Percentiles rank a stretch among this genome's conserved stretches.
Evolutionary conservation across 2,113 vertebrate species (phyloP).

Genomic region (Cyanoramphus novaezelandiae): DNA sequence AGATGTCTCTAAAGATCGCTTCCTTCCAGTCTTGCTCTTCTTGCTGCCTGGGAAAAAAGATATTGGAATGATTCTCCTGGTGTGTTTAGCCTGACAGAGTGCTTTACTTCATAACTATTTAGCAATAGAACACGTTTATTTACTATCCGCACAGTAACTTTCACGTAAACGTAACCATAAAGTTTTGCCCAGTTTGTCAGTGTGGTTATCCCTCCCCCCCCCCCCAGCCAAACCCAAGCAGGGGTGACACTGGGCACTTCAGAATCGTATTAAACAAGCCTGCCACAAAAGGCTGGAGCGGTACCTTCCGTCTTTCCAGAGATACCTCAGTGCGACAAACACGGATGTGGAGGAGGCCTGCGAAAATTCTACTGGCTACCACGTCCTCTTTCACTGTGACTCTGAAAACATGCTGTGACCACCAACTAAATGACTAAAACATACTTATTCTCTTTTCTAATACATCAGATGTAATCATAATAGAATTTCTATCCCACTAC

Average conservation of each 20-base stretch:
- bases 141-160: neutral
- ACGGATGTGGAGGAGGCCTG: neutral
- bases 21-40: neutral
- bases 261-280: neutral
- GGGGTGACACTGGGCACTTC: rapidly evolving
- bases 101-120: neutral
- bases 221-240: neutral
- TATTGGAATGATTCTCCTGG: neutral
- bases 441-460: neutral
- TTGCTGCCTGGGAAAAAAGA: neutral
- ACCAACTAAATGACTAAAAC: neutral
- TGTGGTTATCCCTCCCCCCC: neutral
- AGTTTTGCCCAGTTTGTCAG: neutral
- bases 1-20: neutral
- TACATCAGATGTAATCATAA: neutral
- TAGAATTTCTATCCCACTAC: neutral
- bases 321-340: neutral
- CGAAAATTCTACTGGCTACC: neutral
- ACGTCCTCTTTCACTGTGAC: too few relatives aligned
- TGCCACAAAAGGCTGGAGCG: neutral
- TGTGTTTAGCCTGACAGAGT: neutral
- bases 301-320: neutral
- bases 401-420: neutral
- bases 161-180: rapidly evolving
- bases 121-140: neutral